Evolutionary conservation across 1,140 invertebrate genomes (phyloP).

Genomic region (Andricus grossulariae): DNA sequence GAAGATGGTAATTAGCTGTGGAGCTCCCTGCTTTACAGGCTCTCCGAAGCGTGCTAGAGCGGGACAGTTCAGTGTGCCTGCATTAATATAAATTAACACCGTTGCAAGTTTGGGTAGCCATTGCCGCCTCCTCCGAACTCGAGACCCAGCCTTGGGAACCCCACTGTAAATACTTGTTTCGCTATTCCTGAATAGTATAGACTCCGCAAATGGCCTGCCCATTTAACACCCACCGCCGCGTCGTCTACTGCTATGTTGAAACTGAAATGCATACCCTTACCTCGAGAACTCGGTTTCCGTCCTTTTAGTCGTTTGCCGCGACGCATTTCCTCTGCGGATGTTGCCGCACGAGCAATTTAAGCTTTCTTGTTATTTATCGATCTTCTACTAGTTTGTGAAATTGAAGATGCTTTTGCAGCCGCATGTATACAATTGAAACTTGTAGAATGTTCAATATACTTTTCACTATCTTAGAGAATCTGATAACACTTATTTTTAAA

Average conservation of each 20-base stretch:
- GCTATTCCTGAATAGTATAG: constrained; percentile 47
- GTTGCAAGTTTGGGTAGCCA: constrained; percentile 44
- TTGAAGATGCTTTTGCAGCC: too few species aligned
- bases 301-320: constrained; percentile 38
- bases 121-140: constrained; percentile 37
- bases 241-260: constrained; percentile 36
- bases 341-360: constrained; percentile 27
- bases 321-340: constrained; percentile 46
- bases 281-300: constrained; percentile 45
- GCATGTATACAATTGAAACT: too few species aligned
- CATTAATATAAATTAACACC: constrained; percentile 65
- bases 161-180: constrained; percentile 49
- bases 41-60: constrained; percentile 20
- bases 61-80: constrained; percentile 47
- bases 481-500: too few species aligned
- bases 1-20: constrained; percentile 40
- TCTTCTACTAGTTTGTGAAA: background rate
- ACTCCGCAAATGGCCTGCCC: constrained; percentile 52
- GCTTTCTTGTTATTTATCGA: constrained; percentile 20
- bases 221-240: constrained; percentile 45
- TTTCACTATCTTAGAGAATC: too few species aligned
- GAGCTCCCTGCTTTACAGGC: constrained; percentile 29
- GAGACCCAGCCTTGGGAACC: constrained; percentile 10
- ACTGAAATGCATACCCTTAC: constrained; percentile 50
- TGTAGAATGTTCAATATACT: too few species aligned